A percentile compares a stretch with the other conserved stretches of the same genome.
phyloP scores from a whole-genome alignment of 2,888 invertebrate genomes.

The Rhagonycha lutea region DNA sequence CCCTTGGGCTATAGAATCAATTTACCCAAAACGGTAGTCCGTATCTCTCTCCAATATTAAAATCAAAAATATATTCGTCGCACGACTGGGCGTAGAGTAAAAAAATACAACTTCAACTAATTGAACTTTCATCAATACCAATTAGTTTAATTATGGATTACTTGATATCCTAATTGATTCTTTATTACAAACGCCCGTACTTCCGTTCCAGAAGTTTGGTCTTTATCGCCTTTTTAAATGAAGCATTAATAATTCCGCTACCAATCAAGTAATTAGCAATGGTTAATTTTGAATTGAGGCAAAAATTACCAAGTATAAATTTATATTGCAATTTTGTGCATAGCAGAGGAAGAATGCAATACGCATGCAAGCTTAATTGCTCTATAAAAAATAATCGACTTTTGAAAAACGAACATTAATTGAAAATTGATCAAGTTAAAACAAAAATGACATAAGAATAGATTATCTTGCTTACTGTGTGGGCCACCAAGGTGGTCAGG shows the following conservation, averaged over 20 bases:
- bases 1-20: slow-evolving; percentile 21
- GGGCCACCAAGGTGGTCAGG: slow-evolving; percentile 26
- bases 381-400: neutral
- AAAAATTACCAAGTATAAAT: neutral
- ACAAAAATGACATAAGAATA: neutral
- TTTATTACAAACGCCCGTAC: slow-evolving; percentile 44
- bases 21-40: slow-evolving; percentile 16
- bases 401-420: neutral
- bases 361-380: neutral
- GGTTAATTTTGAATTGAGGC: neutral
- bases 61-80: neutral
- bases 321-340: neutral
- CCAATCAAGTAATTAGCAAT: neutral
- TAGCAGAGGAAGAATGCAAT: neutral
- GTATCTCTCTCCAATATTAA: slow-evolving; percentile 9
- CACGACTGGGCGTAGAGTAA: neutral
- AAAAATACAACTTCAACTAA: slow-evolving; percentile 20
- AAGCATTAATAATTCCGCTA: neutral
- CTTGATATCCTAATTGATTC: slow-evolving; percentile 45
- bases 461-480: slow-evolving; percentile 13
- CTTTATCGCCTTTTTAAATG: slow-evolving; percentile 12
- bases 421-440: neutral
- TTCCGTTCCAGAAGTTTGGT: slow-evolving; percentile 20
- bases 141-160: slow-evolving; percentile 46
- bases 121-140: slow-evolving; percentile 47